Base-by-base conservation (phyloP, 2,888 invertebrate species). In the Drosophila infuscata region DNA sequence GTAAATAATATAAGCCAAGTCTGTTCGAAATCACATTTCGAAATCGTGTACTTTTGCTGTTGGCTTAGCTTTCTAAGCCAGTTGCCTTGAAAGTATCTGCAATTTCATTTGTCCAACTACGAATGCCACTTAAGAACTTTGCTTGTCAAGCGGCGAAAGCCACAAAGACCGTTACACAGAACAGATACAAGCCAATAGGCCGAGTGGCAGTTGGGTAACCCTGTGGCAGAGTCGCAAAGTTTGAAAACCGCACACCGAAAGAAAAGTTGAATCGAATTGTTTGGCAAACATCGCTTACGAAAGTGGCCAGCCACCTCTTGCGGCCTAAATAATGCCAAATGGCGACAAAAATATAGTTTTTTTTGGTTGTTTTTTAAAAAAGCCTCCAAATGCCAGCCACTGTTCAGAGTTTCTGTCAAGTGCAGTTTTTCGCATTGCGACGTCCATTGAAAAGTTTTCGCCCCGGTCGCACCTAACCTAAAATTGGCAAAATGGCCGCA, bases 361-460 rank as follows among this genome's bases (percentile, higher is more conserved):
- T 2, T 3, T 20, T 25, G 2, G 25, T 25, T 20, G 17, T 20
- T 4, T 43, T 43, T 5, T 11, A 58, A 52, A 30, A 58, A 52
- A 30, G 63, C 36, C 67, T 53, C 36, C 36, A 60, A 62, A 49
- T 63, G 61, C 25, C 48, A 17, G 52, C 12, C 35, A 51, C 51
- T 58, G 54, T 51, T 53, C 58, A 25, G 56, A 69, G 60, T 62
- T 67, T 65, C 51, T 80, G 80, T 73, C 61, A 79, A 79, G 76
- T 79, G 80, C 73, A 79, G 56, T 76, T 79, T 76, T 69, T 79
- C 71, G 79, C 63, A 71, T 62, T 78, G 70, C 67, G 61, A 64
- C 66, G 75, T 20, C 54, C 78, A 68, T 79, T 79, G 60, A 64
- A 67, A 80, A 79, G 69, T 79, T 69, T 63, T 46, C 43, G 46